Conservation (phyloP, 2,888 invertebrate genomes). For the Myopa testacea region DNA sequence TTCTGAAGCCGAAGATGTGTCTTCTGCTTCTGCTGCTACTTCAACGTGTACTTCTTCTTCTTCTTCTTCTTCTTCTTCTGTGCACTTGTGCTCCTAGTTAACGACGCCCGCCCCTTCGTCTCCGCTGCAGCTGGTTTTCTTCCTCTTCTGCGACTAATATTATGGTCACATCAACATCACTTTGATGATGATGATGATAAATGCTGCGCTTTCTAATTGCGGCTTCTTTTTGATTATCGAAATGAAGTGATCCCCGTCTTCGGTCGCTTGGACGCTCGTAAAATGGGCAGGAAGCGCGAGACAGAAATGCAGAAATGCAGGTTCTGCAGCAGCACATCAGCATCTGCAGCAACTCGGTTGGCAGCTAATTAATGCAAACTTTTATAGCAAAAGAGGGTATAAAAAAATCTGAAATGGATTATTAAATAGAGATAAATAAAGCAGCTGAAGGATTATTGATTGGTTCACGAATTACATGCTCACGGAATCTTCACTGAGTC, state of each 20-base stretch:
- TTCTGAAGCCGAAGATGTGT: not conserved
- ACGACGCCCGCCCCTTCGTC: not conserved
- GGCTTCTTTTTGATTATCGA: constrained; percentile 25
- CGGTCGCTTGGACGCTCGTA: not conserved
- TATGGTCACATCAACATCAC: constrained; percentile 11
- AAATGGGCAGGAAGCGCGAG: not conserved
- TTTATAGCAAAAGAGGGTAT: not conserved
- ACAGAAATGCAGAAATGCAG: not conserved
- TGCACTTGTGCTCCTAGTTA: not conserved
- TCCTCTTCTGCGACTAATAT: not conserved
- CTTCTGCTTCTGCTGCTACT: not conserved
- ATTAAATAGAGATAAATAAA: not conserved
- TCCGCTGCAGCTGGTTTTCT: not conserved
- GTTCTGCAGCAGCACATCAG: not conserved
- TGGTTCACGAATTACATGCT: not conserved
- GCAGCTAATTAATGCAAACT: constrained; percentile 2
- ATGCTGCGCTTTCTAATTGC: constrained; percentile 17
- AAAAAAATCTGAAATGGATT: not conserved
- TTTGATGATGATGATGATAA: constrained; percentile 14
- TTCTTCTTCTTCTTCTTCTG: not conserved
- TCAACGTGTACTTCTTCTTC: not conserved
- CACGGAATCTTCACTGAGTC: no score
- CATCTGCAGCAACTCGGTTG: not conserved
- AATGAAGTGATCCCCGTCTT: constrained; percentile 3
- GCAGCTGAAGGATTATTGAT: constrained; percentile 1